phyloP scores from a whole-genome alignment of 2,888 invertebrate genomes.

The Xanthorhoe designata region DNA sequence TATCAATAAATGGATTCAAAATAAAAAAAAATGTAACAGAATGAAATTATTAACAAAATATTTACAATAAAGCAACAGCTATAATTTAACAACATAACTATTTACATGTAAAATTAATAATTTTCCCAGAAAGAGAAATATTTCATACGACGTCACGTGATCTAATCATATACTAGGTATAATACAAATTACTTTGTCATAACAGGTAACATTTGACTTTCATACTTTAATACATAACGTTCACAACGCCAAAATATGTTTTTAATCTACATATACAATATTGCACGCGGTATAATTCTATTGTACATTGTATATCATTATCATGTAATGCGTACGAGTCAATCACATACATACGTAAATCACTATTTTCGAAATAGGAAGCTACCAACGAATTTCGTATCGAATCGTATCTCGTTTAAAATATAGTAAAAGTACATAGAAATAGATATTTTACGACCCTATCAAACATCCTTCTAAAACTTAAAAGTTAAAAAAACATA shows the following conservation, averaged over 20 bases:
- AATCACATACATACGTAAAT: constrained; percentile 63
- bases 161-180: constrained; percentile 68
- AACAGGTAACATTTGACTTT: constrained; percentile 86
- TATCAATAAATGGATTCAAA: constrained; percentile 63
- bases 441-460: constrained; percentile 58
- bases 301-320: constrained; percentile 70
- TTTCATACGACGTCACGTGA: constrained; percentile 62
- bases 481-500: constrained; percentile 54
- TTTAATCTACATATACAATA: constrained; percentile 78
- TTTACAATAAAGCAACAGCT: constrained; percentile 83
- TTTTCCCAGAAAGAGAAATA: constrained; percentile 63
- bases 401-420: constrained; percentile 66
- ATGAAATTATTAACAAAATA: constrained; percentile 77
- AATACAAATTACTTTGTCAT: constrained; percentile 84
- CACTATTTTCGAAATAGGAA: constrained; percentile 73
- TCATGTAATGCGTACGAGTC: constrained; percentile 66
- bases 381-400: constrained; percentile 71
- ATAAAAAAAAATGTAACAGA: constrained; percentile 73
- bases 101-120: constrained; percentile 70
- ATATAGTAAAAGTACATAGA: constrained; percentile 58
- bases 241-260: constrained; percentile 83
- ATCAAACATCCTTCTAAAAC: constrained; percentile 65
- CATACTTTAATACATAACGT: constrained; percentile 84
- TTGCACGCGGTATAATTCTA: constrained; percentile 82
- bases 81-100: constrained; percentile 82